Evolutionary conservation across 2,888 invertebrate species (phyloP).

Genomic region (Octodonta nipae): DNA sequence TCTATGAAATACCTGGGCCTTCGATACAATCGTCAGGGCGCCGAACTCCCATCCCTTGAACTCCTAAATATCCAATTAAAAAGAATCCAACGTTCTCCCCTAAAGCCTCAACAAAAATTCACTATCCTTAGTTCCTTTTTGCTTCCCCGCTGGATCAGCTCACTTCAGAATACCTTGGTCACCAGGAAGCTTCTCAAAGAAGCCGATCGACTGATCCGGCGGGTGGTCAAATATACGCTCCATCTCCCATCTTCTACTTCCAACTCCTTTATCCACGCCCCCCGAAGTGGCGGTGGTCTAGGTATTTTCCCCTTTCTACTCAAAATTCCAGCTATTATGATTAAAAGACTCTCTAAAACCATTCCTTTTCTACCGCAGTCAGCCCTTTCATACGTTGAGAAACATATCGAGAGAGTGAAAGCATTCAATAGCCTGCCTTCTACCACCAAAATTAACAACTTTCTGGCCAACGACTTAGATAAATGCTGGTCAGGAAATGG

Average conservation of each 20-base stretch:
- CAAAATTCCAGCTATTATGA: not conserved
- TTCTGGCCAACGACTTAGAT: too few relatives aligned
- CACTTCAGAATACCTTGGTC: not conserved
- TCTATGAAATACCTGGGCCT: not conserved
- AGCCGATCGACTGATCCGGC: not conserved
- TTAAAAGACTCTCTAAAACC: not conserved
- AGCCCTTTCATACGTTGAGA: too few relatives aligned
- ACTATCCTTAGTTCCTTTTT: not conserved
- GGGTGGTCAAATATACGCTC: not conserved
- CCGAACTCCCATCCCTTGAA: not conserved
- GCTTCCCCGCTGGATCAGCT: not conserved
- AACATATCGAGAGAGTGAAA: too few relatives aligned
- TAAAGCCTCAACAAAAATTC: not conserved
- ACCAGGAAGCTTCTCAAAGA: not conserved
- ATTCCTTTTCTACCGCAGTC: too few relatives aligned
- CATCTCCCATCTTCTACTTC: not conserved
- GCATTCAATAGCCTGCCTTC: too few relatives aligned
- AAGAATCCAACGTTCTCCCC: not conserved
- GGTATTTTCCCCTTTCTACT: not conserved
- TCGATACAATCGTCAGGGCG: not conserved
- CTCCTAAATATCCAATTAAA: not conserved
- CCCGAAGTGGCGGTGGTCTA: not conserved
- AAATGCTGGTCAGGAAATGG: not conserved
- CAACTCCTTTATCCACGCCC: not conserved
- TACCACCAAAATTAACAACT: too few relatives aligned